These are phyloP conservation scores for Pedetes capensis DNA, from an alignment of 2,113 vertebrate genomes.

Conservation along the genomic window DNA sequence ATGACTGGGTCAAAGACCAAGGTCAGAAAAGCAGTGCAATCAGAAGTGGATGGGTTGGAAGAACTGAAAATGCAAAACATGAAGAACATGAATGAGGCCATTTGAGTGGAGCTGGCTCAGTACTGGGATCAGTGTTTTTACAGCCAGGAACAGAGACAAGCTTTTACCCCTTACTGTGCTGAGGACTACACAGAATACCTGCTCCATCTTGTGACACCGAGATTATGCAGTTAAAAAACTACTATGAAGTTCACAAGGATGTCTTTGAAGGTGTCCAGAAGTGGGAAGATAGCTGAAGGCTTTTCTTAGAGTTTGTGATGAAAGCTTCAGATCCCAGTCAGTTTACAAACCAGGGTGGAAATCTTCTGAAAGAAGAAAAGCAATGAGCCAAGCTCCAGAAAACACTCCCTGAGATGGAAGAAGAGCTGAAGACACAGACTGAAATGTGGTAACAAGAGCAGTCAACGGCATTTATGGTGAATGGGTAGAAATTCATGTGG, in stretches of 20 bases:
- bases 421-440: slow-evolving; percentile 88
- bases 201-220: slow-evolving; percentile 88
- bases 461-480: slow-evolving; percentile 86
- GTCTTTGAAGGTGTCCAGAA: slow-evolving; percentile 92
- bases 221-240: slow-evolving; percentile 84
- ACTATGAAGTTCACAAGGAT: slow-evolving; percentile 88
- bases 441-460: slow-evolving; percentile 89
- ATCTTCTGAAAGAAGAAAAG: slow-evolving; percentile 95
- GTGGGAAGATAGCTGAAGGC: slow-evolving; percentile 94
- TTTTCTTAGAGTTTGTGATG: slow-evolving; percentile 94
- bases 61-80: slow-evolving; percentile 90
- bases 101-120: slow-evolving; percentile 85
- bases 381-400: slow-evolving; percentile 92
- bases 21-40: slow-evolving; percentile 87
- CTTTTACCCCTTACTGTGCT: slow-evolving; percentile 86
- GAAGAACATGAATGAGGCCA: slow-evolving; percentile 83
- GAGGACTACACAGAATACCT: slow-evolving; percentile 90
- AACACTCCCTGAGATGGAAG: slow-evolving; percentile 93
- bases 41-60: slow-evolving; percentile 88
- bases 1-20: slow-evolving; percentile 83
- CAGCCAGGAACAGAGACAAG: slow-evolving; percentile 86
- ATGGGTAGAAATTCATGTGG: slow-evolving; percentile 91
- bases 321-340: slow-evolving; percentile 91
- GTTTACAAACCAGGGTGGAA: slow-evolving; percentile 94
- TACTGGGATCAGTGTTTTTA: slow-evolving; percentile 95